Base-by-base conservation (phyloP, 2,888 invertebrate species). In the Selenia dentaria region DNA sequence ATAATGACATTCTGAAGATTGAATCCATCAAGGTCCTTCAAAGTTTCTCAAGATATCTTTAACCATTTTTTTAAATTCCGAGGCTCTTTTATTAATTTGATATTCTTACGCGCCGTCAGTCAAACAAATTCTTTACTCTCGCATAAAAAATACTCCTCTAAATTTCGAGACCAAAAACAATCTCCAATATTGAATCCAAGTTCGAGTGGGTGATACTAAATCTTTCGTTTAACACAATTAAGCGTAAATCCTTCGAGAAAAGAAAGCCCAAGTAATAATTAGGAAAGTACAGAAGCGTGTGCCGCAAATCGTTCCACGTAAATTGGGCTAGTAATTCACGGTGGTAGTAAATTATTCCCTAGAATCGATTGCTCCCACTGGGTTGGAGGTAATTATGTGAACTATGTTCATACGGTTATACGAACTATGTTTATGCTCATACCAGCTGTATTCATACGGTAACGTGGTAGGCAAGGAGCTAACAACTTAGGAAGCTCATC, bases 281-380 rank as follows among this genome's bases (percentile, higher is more conserved):
- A 57, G 37, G 36, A 42, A 48, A 48, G 47, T 48, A 48, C 37
- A 46, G 35, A 34, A 46, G 35, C 46, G 46, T 38, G 36, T 35
- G 41, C 58, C 54, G 40, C 59, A 64, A 62, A 64, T 56, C 59
- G 57, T 56, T 56, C 42, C 47, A 53, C 54, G 53, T 55, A 66
- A 59, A 68, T 59, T 61, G 56, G 53, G 57, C 53, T 51, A 57
- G 63, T 66, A 62, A 66, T 63, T 70, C 59, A 59, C 56, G 42
- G 51, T 49, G 51, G 51, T 60, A 58, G 56, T 69, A 62, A 70
- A 68, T 74, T 70, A 70, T 67, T 73, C 54, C 48, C 55, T 57
- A 53, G 57, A 57, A 55, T 63, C 59, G 64, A 62, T 64, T 62
- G 61, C 65, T 52, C 54, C 29, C 45, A 51, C 49, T 57, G 55